Evolutionary conservation across 2,113 vertebrate species (phyloP).

Genomic region (Stigmatopora argus): DNA sequence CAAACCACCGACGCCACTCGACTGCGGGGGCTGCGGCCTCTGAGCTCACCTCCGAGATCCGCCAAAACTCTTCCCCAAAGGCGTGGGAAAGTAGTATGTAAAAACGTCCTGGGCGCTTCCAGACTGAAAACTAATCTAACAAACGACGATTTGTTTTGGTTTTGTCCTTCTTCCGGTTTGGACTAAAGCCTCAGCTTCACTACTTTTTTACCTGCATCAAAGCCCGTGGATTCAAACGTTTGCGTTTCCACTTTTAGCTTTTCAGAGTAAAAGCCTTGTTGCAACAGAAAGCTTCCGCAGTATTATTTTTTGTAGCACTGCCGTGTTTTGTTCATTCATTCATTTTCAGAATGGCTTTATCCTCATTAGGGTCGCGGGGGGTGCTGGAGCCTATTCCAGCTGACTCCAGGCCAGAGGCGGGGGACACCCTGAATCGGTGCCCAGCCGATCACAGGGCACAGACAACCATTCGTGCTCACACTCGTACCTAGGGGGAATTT

Average conservation of each 20-base stretch:
- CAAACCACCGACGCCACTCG: constrained; percentile 15
- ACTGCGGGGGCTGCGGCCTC: constrained; percentile 3
- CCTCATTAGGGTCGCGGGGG: no score
- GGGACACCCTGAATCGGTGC: no score
- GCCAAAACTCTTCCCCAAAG: neutral
- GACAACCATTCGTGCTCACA: no score
- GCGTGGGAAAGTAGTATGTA: neutral
- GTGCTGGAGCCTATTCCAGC: no score
- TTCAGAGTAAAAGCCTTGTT: neutral
- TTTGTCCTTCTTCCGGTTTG: constrained; percentile 60
- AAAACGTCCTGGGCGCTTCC: fast-evolving
- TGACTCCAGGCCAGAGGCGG: no score
- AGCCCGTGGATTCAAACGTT: neutral
- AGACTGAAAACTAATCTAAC: neutral
- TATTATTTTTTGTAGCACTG: no score
- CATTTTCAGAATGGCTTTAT: no score
- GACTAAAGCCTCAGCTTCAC: constrained; percentile 48
- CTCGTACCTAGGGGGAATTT: no score
- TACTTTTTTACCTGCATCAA: constrained; percentile 5
- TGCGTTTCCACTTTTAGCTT: neutral
- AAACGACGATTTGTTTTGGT: constrained; percentile 5
- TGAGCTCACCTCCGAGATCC: constrained; percentile 8
- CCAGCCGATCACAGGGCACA: no score
- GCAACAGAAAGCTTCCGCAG: no score
- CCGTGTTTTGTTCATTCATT: no score